phyloP scores from a whole-genome alignment of 1,140 invertebrate genomes.

The Maconellicoccus hirsutus region DNA sequence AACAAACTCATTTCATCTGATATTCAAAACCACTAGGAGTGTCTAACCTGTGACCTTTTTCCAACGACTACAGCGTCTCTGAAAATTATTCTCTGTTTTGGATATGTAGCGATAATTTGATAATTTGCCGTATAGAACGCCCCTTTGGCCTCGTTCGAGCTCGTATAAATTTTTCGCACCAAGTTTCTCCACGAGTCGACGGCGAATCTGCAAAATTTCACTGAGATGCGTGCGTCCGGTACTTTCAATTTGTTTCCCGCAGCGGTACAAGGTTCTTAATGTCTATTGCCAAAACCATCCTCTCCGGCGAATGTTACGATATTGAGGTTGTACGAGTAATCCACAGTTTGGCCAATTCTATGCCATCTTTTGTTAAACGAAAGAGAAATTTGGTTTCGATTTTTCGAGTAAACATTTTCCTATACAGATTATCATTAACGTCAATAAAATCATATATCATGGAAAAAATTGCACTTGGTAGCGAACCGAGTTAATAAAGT shows the following conservation, averaged over 20 bases:
- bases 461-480: background rate
- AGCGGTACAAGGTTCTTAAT: background rate
- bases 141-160: background rate
- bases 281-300: background rate
- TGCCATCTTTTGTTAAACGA: background rate
- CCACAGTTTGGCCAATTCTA: too few relatives aligned
- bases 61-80: background rate
- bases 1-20: background rate
- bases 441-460: constrained; percentile 6
- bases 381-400: background rate
- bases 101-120: background rate
- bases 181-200: background rate
- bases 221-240: background rate
- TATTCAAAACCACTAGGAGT: background rate
- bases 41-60: background rate
- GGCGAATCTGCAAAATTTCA: too few relatives aligned
- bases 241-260: background rate
- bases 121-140: background rate
- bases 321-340: background rate
- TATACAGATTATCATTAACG: background rate
- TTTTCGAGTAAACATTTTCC: background rate
- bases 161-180: background rate
- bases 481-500: background rate
- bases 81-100: background rate
- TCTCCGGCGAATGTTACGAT: too few relatives aligned